Percentiles rank a stretch among this genome's conserved stretches.
Conservation (phyloP, 2,888 invertebrate species). For the Pegoplata infirma region DNA sequence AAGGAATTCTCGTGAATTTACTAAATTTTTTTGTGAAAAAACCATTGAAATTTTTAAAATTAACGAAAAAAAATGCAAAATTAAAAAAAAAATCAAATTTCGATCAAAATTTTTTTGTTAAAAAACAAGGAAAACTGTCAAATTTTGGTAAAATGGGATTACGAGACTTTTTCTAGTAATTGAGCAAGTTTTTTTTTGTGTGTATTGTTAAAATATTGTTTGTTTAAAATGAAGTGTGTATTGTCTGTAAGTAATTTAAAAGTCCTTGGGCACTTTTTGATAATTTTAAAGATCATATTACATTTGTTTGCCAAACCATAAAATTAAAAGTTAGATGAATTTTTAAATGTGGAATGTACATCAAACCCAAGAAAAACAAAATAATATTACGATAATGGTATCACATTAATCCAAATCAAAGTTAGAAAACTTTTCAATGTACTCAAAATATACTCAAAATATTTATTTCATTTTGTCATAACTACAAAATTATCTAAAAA, state of each 20-base stretch:
- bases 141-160: too few relatives aligned
- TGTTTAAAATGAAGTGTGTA: conserved; percentile 9
- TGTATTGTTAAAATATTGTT: background rate
- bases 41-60: too few relatives aligned
- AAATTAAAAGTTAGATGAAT: conserved; percentile 13
- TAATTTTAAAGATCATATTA: conserved; percentile 34
- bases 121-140: too few relatives aligned
- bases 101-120: too few relatives aligned
- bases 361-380: too few relatives aligned
- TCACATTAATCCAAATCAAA: conserved; percentile 24
- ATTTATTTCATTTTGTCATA: background rate
- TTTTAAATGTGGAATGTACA: background rate
- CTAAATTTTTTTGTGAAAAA: too few relatives aligned
- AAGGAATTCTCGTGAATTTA: too few relatives aligned
- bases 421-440: background rate
- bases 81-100: too few relatives aligned
- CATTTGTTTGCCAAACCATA: conserved; percentile 26
- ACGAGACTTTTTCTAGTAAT: too few relatives aligned
- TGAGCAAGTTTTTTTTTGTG: too few relatives aligned
- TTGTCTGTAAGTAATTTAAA: conserved; percentile 35
- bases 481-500: background rate
- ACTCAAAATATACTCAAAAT: too few relatives aligned
- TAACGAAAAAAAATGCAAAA: too few relatives aligned
- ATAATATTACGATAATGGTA: conserved; percentile 3
- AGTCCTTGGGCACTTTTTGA: conserved; percentile 33